Conservation (phyloP, 2,888 invertebrate species). For the Lysandra coridon region DNA sequence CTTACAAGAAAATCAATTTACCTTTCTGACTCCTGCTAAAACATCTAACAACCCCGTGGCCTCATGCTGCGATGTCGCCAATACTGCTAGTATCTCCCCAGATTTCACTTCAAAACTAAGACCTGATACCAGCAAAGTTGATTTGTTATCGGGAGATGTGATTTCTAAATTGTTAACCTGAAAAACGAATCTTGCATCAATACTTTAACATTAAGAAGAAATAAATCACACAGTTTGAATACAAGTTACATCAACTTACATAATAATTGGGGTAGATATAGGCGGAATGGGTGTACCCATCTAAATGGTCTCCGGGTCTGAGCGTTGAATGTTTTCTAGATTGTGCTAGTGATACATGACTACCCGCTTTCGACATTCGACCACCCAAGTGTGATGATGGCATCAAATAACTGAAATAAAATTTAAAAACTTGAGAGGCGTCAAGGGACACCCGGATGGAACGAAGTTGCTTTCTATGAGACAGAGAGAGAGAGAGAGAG, state of each 20-base stretch:
- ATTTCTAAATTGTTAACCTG: slow-evolving; percentile 83
- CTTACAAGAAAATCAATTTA: slow-evolving; percentile 43
- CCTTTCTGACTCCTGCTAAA: slow-evolving; percentile 86
- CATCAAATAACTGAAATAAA: slow-evolving; percentile 65
- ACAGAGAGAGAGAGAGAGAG: no score
- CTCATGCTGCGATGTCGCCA: slow-evolving; percentile 93
- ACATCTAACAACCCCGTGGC: slow-evolving; percentile 92
- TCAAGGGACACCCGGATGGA: no score
- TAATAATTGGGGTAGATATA: slow-evolving; percentile 84
- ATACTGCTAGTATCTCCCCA: slow-evolving; percentile 93
- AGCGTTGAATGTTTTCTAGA: slow-evolving; percentile 80
- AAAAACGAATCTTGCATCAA: slow-evolving; percentile 37
- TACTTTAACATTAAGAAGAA: background rate
- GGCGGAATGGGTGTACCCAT: slow-evolving; percentile 77
- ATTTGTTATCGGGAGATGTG: slow-evolving; percentile 78
- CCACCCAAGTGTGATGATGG: slow-evolving; percentile 76
- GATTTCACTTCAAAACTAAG: slow-evolving; percentile 94
- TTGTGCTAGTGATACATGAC: slow-evolving; percentile 81
- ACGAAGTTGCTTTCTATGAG: no score
- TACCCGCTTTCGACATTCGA: slow-evolving; percentile 83
- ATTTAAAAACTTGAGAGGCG: background rate
- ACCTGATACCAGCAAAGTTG: slow-evolving; percentile 83
- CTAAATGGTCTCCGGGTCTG: slow-evolving; percentile 78
- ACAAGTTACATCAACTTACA: slow-evolving; percentile 57
- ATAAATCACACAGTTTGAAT: background rate